Conservation (phyloP, 2,113 vertebrate genomes). For the Eulacestoma nigropectus region DNA sequence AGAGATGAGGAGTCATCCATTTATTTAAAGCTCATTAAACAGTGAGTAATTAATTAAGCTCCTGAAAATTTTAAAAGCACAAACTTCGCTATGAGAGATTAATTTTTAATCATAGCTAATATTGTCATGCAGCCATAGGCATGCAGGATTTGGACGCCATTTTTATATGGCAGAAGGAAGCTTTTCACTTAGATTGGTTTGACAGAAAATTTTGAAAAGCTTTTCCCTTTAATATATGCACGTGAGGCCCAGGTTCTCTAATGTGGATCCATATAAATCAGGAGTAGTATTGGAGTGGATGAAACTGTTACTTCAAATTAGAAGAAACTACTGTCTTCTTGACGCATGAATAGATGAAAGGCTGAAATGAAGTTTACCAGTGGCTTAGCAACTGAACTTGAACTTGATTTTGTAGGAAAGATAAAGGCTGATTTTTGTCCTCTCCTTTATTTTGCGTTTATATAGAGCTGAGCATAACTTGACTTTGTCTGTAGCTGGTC, state of each 20-base stretch:
- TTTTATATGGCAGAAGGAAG: neutral
- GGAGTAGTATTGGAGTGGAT: neutral
- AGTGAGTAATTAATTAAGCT: neutral
- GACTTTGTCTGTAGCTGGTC: neutral
- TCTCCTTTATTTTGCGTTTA: neutral
- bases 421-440: neutral
- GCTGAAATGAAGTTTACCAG: neutral
- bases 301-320: neutral
- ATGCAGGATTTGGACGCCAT: neutral
- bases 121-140: neutral
- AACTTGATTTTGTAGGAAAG: neutral
- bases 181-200: neutral
- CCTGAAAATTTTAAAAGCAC: neutral
- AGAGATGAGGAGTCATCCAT: neutral
- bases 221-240: neutral
- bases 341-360: neutral
- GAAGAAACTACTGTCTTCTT: neutral
- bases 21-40: constrained; percentile 6
- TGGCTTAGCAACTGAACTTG: neutral
- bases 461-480: neutral
- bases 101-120: neutral
- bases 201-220: neutral
- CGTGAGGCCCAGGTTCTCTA: neutral
- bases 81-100: neutral
- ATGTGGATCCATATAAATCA: neutral